Evolutionary conservation across 2,113 vertebrate species (phyloP), one percentile per base, ranked within the genome.

Genomic region (Grantiella picta): DNA sequence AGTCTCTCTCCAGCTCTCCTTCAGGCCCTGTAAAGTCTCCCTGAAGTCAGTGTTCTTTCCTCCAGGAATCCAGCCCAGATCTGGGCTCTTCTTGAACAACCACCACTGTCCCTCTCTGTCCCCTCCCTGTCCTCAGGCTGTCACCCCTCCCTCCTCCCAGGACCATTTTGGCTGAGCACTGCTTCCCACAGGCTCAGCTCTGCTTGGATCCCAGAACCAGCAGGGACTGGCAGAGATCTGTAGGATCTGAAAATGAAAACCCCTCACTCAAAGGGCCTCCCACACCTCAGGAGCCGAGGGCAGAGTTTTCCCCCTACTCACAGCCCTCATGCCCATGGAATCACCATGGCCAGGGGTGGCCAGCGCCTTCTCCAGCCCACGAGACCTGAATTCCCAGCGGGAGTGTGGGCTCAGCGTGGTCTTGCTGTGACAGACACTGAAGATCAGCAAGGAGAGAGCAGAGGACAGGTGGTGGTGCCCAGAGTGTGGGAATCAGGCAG

Each of bases 151-250:
- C 29, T n/a, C 27, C 56, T 17, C 42, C 52, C 35, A 12, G n/a
- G 36, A 25, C 24, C 72, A 14, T 19, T 40, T 10, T 23, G 45
- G 54, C 27, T 36, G 29, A 66, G 25, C 0, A 0, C 40, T 72
- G 5, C n/a, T 47, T 31, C 52, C 45, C 15, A 27, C 52, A n/a
- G 35, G 38, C 40, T 86, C 57, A 31, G 75, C 45, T 82, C 78
- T 5, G 7, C 59, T 35, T 1, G 0, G 27, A 36, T 38, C n/a
- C 45, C 1, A 11, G 50, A 50, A n/a, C 12, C n/a, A 29, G 28
- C 33, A 22, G 70, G 33, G 65, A 47, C 0, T 3, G 38, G 53
- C 53, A 71, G 19, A 53, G 52, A 23, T 10, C 47, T 80, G 56
- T 11, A 38, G 28, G 56, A 10, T 18, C 25, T 86, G 44, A 23